phyloP scores from a whole-genome alignment of 1,140 invertebrate species.

The Scaptomyza montana region DNA sequence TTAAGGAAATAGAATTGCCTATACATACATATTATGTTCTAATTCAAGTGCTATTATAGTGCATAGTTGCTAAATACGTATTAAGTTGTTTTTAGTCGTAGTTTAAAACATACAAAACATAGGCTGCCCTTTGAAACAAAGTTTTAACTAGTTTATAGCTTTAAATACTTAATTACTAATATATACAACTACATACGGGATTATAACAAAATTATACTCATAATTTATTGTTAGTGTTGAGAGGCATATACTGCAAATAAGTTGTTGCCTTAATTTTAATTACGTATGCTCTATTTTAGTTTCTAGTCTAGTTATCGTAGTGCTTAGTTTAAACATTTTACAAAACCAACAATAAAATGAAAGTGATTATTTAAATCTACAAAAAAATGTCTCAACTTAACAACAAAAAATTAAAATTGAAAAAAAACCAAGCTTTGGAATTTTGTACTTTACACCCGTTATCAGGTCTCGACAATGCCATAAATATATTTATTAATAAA shows the following conservation, averaged over 20 bases:
- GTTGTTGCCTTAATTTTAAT: constrained; percentile 32
- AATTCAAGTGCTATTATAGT: constrained; percentile 32
- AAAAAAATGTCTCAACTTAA: not conserved
- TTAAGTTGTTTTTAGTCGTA: constrained; percentile 34
- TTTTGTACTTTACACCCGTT: constrained; percentile 69
- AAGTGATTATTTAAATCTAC: constrained; percentile 44
- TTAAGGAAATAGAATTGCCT: constrained; percentile 45
- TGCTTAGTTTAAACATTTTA: constrained; percentile 9
- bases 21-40: constrained; percentile 18
- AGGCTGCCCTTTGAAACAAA: constrained; percentile 73
- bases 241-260: constrained; percentile 2
- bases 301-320: constrained; percentile 40
- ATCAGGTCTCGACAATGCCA: constrained; percentile 40
- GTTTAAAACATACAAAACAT: constrained; percentile 37
- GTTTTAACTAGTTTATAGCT: constrained; percentile 58
- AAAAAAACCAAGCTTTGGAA: constrained; percentile 46
- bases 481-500: not conserved
- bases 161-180: not conserved
- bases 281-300: constrained; percentile 5
- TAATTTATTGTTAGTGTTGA: constrained; percentile 17
- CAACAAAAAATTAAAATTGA: no score
- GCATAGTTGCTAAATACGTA: constrained; percentile 9
- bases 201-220: constrained; percentile 11
- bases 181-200: not conserved
- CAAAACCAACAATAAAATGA: constrained; percentile 48